A percentile compares a stretch with the other conserved stretches of the same genome.
These are phyloP conservation scores for Rhagophthalmus giganteus DNA, from an alignment of 2,888 invertebrate species.

Conservation along the genomic window DNA sequence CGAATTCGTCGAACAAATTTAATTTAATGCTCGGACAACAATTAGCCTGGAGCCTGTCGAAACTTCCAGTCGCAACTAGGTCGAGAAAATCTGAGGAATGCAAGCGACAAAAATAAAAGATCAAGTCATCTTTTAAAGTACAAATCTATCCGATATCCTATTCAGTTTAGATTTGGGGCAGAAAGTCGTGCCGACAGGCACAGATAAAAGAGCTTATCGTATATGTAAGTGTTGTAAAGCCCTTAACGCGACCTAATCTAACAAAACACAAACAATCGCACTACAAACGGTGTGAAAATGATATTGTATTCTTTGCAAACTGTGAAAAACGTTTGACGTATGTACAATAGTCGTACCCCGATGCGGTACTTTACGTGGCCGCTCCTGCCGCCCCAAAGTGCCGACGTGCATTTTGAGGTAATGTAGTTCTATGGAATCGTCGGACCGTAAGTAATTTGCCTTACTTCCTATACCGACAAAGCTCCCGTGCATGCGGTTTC, in stretches of 20 bases:
- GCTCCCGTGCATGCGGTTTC: slow-evolving; percentile 24
- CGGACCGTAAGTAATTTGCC: slow-evolving; percentile 53
- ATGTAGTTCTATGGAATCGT: slow-evolving; percentile 47
- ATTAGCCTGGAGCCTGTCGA: too few species aligned
- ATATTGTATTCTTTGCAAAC: slow-evolving; percentile 53
- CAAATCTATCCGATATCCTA: neutral
- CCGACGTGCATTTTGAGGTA: slow-evolving; percentile 36
- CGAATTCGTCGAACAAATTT: too few species aligned
- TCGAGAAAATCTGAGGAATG: too few species aligned
- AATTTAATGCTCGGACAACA: too few species aligned
- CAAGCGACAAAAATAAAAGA: too few species aligned
- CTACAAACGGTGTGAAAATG: slow-evolving; percentile 53
- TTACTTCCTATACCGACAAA: slow-evolving; percentile 33
- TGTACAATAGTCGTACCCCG: slow-evolving; percentile 50
- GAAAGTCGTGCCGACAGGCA: slow-evolving; percentile 20
- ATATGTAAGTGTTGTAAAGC: slow-evolving; percentile 21
- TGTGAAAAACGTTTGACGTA: slow-evolving; percentile 53
- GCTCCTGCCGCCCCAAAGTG: slow-evolving; percentile 46
- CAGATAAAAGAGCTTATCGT: slow-evolving; percentile 18
- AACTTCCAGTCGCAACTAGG: too few species aligned
- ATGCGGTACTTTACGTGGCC: slow-evolving; percentile 52
- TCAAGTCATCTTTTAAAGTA: neutral
- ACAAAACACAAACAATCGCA: slow-evolving; percentile 53
- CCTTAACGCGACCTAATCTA: slow-evolving; percentile 42
- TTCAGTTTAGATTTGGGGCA: slow-evolving; percentile 12